Evolutionary conservation across 1,140 invertebrate genomes (phyloP).

Genomic region (Eufriesea mexicana): DNA sequence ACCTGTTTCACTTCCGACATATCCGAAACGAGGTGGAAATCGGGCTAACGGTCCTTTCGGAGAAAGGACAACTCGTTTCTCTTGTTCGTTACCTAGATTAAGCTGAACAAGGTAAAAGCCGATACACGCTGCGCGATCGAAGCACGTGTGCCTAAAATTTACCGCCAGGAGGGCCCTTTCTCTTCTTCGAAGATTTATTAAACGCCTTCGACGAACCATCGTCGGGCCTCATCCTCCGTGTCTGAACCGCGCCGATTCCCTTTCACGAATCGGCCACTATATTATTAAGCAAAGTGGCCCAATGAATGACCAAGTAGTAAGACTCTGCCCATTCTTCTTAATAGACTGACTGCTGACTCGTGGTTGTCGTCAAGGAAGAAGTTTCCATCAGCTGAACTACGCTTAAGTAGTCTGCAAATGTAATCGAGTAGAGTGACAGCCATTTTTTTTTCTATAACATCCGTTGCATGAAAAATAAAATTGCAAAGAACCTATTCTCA

Average conservation of each 20-base stretch:
- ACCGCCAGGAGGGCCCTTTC: constrained; percentile 18
- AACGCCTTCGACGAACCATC: neutral
- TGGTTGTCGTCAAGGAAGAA: too few relatives aligned
- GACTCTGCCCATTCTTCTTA: neutral
- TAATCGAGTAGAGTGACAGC: too few relatives aligned
- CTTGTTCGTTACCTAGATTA: constrained; percentile 47
- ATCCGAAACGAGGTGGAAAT: constrained; percentile 40
- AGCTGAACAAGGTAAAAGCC: constrained; percentile 26
- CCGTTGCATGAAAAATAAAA: too few relatives aligned
- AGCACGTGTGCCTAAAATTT: constrained; percentile 12
- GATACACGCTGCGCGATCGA: neutral
- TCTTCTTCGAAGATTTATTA: neutral
- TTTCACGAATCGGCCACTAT: neutral
- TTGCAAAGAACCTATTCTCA: too few relatives aligned
- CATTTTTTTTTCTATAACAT: too few relatives aligned
- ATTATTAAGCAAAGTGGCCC: neutral
- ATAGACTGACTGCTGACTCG: too few relatives aligned
- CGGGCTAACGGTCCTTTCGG: constrained; percentile 44
- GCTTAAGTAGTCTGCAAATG: too few relatives aligned
- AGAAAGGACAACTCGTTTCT: constrained; percentile 50
- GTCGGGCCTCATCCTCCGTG: neutral
- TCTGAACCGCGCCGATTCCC: neutral
- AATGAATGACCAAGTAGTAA: neutral
- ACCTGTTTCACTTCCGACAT: constrained; percentile 39
- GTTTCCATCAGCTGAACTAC: too few relatives aligned